Base-by-base conservation (phyloP, 1,140 invertebrate genomes). In the Leptinotarsa undecemlineata region DNA sequence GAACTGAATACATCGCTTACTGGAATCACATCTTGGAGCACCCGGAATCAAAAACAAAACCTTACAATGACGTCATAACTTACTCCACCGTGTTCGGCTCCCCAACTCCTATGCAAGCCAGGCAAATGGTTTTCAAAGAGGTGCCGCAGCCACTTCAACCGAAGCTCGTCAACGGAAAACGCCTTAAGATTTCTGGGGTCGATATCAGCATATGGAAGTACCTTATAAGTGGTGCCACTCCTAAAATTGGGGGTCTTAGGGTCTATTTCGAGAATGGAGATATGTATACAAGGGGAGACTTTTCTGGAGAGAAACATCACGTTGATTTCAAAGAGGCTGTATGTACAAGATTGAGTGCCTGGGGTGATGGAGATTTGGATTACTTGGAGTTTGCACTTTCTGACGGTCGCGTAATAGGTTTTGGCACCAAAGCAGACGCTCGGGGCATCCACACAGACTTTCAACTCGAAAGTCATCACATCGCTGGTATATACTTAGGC, bases 211-310 rank as follows among this genome's bases (percentile, higher is more conserved):
- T 23, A 4, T 23, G 20, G 13, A 64, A 8, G 15, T 15, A 14
- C 1, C 26, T 26, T 5, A 21, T n/a, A 8, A 42, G 23, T 0
- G 23, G 23, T 17, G 17, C 20, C 19, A 21, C 64, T 11, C 64
- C 64, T 8, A 68, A 68, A 20, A 68, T 68, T 14, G 67, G 67
- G 23, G 67, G 67, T 15, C 23, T 68, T 13, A 42, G 3, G n/a
- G 8, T 68, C 11, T 68, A 68, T 47, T 68, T 68, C 33, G 23
- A 68, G 14, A 47, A 68, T 6, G 67, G 67, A 17, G 67, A 68
- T 20, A 47, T 3, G 4, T n/a, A 68, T 21, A 11, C n/a, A 26
- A 33, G n/a, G 19, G 67, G 67, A 3, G n/a, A 17, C 13, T 19
- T 14, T 17, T 26, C 23, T 42, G 4, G 13, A 8, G 67, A 68